Base-by-base conservation (phyloP, 2,888 invertebrate genomes). In the Aphodius granarius region DNA sequence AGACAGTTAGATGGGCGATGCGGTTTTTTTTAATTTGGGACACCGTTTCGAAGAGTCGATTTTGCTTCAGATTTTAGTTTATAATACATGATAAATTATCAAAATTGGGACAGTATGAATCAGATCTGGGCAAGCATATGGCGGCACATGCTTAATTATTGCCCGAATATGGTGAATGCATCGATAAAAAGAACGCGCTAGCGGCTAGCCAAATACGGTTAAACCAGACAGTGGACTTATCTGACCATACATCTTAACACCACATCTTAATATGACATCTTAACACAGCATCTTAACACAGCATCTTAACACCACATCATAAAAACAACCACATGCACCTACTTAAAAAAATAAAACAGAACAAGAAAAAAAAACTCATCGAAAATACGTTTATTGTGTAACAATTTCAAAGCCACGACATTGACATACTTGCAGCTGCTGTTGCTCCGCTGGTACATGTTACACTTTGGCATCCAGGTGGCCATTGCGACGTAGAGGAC, bases 381-480 rank as follows among this genome's bases (percentile, higher is more conserved):
- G 13, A 4, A 5, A 65, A 17, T 65, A 18, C 65, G 18, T 15
- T 17, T 16, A 43, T 43, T 43, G 43, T 13, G 13, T 43, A 43
- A 43, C 43, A 43, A 43, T 9, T 43, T 43, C 43, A 43, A 43
- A 43, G 43, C 43, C 65, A 23, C 20, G 68, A 72, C 76, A 74
- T 72, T 72, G 74, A 77, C 76, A 77, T 77, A 77, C 76, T 77
- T 77, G 75, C 66, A 66, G 21, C 72, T 72, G 62, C 73, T 71
- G 76, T 78, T 77, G 77, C 78, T 78, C 72, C 82, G 76, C 75
- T 81, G 82, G 74, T 84, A 85, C 85, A 86, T 85, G 82, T 87
- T 87, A 83, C 88, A 94, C 89, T 94, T 94, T 85, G 93, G 93
- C 84, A 93, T 92, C 94, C 94, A 94, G 83, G 92, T 92, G 87